These are phyloP conservation scores for Ctenicera cuprea DNA, from an alignment of 2,888 invertebrate genomes.

Conservation along the genomic window DNA sequence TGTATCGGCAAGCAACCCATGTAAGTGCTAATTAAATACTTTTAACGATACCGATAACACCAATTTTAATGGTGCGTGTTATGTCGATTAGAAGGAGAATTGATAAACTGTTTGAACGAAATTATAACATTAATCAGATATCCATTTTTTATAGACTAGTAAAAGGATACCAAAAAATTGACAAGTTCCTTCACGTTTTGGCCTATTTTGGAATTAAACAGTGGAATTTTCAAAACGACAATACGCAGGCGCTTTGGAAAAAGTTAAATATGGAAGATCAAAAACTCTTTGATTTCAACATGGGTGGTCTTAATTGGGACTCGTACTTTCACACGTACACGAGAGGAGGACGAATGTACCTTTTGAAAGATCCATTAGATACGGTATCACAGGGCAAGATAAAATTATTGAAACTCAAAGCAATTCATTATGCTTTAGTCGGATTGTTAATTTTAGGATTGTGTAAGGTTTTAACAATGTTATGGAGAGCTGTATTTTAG, in stretches of 20 bases:
- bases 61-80: too few relatives aligned
- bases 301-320: slow-evolving; percentile 82
- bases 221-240: slow-evolving; percentile 74
- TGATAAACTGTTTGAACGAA: too few relatives aligned
- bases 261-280: slow-evolving; percentile 71
- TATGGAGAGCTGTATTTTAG: not conserved
- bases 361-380: slow-evolving; percentile 84
- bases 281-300: slow-evolving; percentile 82
- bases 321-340: slow-evolving; percentile 81
- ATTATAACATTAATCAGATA: too few relatives aligned
- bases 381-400: slow-evolving; percentile 79
- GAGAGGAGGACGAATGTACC: slow-evolving; percentile 81
- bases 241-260: slow-evolving; percentile 77
- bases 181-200: slow-evolving; percentile 84
- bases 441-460: not conserved
- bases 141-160: too few relatives aligned
- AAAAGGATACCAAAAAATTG: slow-evolving; percentile 85
- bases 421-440: slow-evolving; percentile 61
- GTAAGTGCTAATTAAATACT: slow-evolving; percentile 67
- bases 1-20: slow-evolving; percentile 71
- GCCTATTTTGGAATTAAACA: slow-evolving; percentile 85
- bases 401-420: slow-evolving; percentile 68
- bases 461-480: not conserved
- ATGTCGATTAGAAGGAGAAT: too few relatives aligned
- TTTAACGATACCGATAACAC: too few relatives aligned